A percentile compares a stretch with the other conserved stretches of the same genome.
These are phyloP conservation scores for Phoeniculus purpureus DNA, from an alignment of 2,797 vertebrate species.

Conservation along the genomic window DNA sequence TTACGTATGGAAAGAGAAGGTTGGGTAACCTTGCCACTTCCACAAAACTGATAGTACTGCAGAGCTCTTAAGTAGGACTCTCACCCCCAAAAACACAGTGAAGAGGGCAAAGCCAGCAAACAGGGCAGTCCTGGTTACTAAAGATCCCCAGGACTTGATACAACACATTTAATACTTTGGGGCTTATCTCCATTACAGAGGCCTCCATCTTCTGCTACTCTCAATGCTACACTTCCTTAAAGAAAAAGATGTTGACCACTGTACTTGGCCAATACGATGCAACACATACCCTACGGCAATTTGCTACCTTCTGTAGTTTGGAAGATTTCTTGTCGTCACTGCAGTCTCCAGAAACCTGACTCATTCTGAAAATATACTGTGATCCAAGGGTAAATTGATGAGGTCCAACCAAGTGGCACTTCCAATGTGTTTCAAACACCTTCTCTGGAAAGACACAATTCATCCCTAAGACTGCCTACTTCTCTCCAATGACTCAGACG, in stretches of 20 bases:
- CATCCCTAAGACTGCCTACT: background rate
- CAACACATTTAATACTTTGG: background rate
- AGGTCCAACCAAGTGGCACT: background rate
- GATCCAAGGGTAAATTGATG: background rate
- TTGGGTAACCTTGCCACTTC: background rate
- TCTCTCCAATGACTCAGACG: background rate
- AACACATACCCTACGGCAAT: rapidly evolving
- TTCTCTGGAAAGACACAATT: background rate
- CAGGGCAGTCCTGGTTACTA: background rate
- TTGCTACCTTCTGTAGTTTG: background rate
- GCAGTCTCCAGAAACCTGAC: background rate
- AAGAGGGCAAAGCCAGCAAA: background rate
- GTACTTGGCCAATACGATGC: background rate
- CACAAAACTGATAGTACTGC: background rate
- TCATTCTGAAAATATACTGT: background rate
- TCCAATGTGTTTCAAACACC: background rate
- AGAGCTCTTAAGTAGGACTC: background rate
- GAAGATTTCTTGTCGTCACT: background rate
- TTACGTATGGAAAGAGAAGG: background rate
- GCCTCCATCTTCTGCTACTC: background rate
- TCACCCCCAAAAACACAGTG: rapidly evolving
- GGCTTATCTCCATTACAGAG: background rate
- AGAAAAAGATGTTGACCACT: background rate
- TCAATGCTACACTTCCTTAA: background rate
- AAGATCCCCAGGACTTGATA: background rate